A percentile compares a stretch with the other conserved stretches of the same genome.
These are phyloP conservation scores for Saguinus midas DNA, from an alignment of 2,113 vertebrate species.

Conservation along the genomic window DNA sequence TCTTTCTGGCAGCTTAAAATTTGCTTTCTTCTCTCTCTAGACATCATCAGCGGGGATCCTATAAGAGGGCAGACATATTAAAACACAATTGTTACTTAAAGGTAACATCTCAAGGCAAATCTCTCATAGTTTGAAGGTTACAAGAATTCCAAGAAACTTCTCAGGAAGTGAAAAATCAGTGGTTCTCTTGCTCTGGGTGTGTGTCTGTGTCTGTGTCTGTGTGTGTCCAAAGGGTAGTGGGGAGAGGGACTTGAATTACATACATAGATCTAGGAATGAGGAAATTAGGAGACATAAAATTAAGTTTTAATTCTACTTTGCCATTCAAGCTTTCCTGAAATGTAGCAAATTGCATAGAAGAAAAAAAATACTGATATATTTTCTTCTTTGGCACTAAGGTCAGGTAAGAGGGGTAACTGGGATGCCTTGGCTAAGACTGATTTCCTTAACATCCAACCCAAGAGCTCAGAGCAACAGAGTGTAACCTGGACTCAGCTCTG, in stretches of 20 bases:
- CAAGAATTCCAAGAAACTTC: not conserved
- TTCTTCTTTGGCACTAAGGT: not conserved
- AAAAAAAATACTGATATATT: not conserved
- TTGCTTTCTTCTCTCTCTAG: not conserved
- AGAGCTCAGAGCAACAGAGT: not conserved
- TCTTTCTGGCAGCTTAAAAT: constrained; percentile 2
- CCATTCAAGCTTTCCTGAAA: not conserved
- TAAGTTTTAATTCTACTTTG: not conserved
- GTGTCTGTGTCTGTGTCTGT: not conserved
- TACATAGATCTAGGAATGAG: not conserved
- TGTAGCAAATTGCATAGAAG: not conserved
- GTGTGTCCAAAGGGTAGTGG: not conserved
- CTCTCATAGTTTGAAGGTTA: not conserved
- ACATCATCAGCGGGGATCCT: not conserved
- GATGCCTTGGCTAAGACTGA: not conserved
- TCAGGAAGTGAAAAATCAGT: not conserved
- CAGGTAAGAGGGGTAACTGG: not conserved
- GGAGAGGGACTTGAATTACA: not conserved
- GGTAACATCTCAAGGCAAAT: not conserved
- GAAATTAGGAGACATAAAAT: not conserved
- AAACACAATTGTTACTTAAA: not conserved
- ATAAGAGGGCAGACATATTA: not conserved
- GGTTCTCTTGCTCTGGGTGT: not conserved
- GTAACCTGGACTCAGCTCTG: not conserved
- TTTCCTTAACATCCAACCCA: not conserved